Conservation (phyloP, 2,797 vertebrate species). For the Trachops cirrhosus region DNA sequence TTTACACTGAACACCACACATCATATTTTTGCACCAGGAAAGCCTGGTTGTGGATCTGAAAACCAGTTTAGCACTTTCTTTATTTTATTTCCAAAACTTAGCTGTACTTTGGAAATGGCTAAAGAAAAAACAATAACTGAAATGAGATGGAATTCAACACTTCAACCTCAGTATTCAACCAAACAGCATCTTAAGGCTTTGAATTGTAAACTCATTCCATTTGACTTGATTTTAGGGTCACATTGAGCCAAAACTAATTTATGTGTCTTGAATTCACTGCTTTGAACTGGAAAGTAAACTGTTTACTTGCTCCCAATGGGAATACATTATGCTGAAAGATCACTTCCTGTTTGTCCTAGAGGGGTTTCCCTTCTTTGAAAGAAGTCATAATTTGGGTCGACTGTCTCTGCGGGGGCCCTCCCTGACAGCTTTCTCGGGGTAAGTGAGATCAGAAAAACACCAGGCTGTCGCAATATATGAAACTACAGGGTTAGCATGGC, state of each 20-base stretch:
- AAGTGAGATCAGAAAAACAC: slow-evolving; percentile 40
- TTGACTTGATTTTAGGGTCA: slow-evolving; percentile 67
- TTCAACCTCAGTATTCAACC: neutral
- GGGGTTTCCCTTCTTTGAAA: slow-evolving; percentile 33
- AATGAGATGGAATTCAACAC: slow-evolving; percentile 24
- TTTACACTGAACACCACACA: slow-evolving; percentile 2
- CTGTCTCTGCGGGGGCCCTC: slow-evolving; percentile 30
- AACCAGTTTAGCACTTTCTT: slow-evolving; percentile 20
- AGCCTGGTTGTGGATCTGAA: neutral
- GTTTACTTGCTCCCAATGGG: slow-evolving; percentile 39
- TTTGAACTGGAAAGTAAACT: slow-evolving; percentile 61
- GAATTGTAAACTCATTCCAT: slow-evolving; percentile 55
- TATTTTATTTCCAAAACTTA: slow-evolving; percentile 54
- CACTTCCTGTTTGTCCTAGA: slow-evolving; percentile 42
- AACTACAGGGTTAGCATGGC: neutral
- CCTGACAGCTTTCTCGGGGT: slow-evolving; percentile 24
- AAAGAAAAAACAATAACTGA: slow-evolving; percentile 44
- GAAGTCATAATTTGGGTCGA: slow-evolving; percentile 51
- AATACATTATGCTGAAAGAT: slow-evolving; percentile 49
- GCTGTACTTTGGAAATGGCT: neutral
- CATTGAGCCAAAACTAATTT: slow-evolving; percentile 47
- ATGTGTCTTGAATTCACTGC: slow-evolving; percentile 30
- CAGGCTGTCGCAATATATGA: neutral
- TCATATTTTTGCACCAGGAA: neutral
- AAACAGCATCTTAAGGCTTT: slow-evolving; percentile 49